phyloP scores from a whole-genome alignment of 2,797 vertebrate species.

The Limnodromus scolopaceus region DNA sequence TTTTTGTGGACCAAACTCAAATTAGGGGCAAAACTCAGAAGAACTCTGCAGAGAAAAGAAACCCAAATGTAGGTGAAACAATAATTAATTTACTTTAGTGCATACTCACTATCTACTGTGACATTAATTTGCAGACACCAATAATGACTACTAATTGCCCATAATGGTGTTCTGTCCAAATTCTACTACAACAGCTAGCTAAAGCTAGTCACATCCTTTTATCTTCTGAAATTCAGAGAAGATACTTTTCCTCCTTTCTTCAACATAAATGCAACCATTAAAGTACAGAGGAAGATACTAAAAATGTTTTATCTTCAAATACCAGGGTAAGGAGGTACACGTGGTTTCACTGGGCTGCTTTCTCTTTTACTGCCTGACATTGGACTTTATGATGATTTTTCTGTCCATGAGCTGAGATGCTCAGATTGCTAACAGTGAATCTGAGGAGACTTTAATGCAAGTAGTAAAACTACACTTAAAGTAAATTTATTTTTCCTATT shows the following conservation, averaged over 20 bases:
- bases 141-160: not conserved
- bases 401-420: not conserved
- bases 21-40: not conserved
- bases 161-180: not conserved
- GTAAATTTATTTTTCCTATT: not conserved
- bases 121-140: not conserved
- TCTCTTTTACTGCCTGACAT: not conserved
- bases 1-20: not conserved
- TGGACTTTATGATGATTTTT: not conserved
- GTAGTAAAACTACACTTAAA: not conserved
- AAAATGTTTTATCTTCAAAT: not conserved
- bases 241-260: not conserved
- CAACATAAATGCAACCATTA: not conserved
- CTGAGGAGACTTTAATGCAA: not conserved
- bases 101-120: not conserved
- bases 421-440: not conserved
- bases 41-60: not conserved
- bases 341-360: not conserved
- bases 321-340: rapidly evolving
- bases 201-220: not conserved
- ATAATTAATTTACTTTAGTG: not conserved
- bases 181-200: not conserved
- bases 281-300: not conserved
- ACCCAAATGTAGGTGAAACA: not conserved
- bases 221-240: not conserved